Evolutionary conservation across 2,797 vertebrate genomes (phyloP), one percentile per base, ranked within the genome.

Genomic region (Tangara arthus): DNA sequence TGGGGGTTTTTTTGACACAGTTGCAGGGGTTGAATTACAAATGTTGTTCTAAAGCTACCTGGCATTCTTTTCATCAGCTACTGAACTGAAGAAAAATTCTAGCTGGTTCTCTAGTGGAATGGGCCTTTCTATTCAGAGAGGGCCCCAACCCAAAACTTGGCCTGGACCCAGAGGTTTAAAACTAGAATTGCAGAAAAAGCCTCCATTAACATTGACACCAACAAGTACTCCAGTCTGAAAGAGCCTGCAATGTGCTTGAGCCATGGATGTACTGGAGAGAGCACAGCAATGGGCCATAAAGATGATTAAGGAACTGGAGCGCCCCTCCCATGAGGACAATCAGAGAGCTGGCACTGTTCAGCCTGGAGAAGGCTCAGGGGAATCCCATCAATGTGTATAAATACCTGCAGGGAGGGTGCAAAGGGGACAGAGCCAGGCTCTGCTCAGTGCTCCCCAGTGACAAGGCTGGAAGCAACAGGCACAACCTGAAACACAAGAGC

Each of bases 401-500:
- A 66, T 11, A 26, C 10, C 22, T 63, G 19, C 5, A 72, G 13
- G 49, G 20, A 69, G 26, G 2, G 3, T 77, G 8, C 30, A 47
- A 24, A 47, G 53, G 35, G 4, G 20, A 6, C 8, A 18, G 5
- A 69, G 35, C 39, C 73, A 66, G 50, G 28, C 19, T 55, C 49
- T 75, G 15, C 28, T 85, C 34, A 6, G 24, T 4, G 17, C 0
- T 61, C 42, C 35, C 41, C 73, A 39, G 30, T 12, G 66, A 21
- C 49, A 49, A 52, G 20, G 26, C 47, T 23, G 55, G 47, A 34
- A 14, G 34, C 18, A 34, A 2, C 0, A 0, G 12, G 66, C 63
- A 85, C 30, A 63, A 18, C 0, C 12, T 16, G 15, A 57, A 73
- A 7, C 39, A 37, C 1, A 5, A 5, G 35, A 63, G 16, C 0